Base-by-base conservation (phyloP, 1,140 invertebrate species). In the Pissodes strobi region DNA sequence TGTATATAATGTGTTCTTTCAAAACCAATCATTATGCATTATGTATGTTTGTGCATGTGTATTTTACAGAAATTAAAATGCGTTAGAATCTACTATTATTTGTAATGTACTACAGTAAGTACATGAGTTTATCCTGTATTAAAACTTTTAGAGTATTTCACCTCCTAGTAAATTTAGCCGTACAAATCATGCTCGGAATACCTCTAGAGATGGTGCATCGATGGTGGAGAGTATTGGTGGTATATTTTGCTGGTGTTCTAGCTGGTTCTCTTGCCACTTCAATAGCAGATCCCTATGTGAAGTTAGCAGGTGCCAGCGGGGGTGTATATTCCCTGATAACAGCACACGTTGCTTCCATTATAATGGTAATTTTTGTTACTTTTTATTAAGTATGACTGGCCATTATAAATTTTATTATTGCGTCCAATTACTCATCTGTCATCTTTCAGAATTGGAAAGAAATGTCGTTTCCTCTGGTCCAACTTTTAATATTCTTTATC, bases 271-370 rank as follows among this genome's bases (percentile, higher is more conserved):
- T 94, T 34, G 91, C 90, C 6, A 94, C 93, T n/a, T 96, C 94
- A 1, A 82, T 98, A 1, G 87, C 90, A 5, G 95, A 97, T 81
- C 93, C 94, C 0, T 76, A 79, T 37, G 91, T 94, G 1, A 94
- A 85, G 69, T 79, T 99, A 2, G 95, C 94, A 9, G 97, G 97
- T 18, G 96, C 97, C 5, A 97, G 94, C 34, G 96, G 95, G 9
- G 97, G 96, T 0, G 95, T 97, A 0, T 99, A 99, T 79, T 93
- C 96, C 3, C 73, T 99, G 4, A 93, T 99, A 17, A 90, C 95
- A 0, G 96, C 95, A 10, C 96, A 99, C 76, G 84, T 99, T 39
- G 93, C 97, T 12, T 96, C 93, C 17, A 91, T 99, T 34, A 87
- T 98, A 65, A 88, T 98, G 87, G 92, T 93, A 78, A 83, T 76